Base-by-base conservation (phyloP, 1,140 invertebrate species). In the Mamestra configurata region DNA sequence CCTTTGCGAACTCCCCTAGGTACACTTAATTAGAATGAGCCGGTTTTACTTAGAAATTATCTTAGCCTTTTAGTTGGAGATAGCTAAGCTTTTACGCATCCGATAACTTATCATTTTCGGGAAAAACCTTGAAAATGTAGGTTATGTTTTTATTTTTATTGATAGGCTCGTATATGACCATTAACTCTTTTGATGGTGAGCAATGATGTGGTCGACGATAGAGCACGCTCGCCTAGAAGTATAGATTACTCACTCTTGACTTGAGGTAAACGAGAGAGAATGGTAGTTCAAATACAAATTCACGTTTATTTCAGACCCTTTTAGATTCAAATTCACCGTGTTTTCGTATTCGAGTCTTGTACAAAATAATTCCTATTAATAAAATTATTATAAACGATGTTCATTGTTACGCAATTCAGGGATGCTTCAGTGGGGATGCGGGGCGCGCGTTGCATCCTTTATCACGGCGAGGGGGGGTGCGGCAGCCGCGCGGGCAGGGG, bases 381-480 rank as follows among this genome's bases (percentile, higher is more conserved):
- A 77, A 76, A 82, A 79, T 82, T 81, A 81, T 84, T 82, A 84
- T 80, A 84, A 84, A 87, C 83, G 84, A 80, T 84, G 81, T 80
- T 86, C 87, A 90, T 93, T 90, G 88, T 91, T 90, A 86, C 86
- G 87, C 86, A 90, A 91, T 92, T 90, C 80, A 82, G 82, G 80
- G 83, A 31, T 79, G 77, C 79, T 84, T 80, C 78, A 79, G 80
- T 49, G 70, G 83, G 82, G 80, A 80, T 82, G 85, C 73, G 51
- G 85, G 31, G 81, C 83, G 86, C 49, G 72, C 68, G 79, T 86
- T 94, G 92, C 92, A 92, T 94, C 92, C 93, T 94, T 94, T 93
- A 90, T 92, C 88, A 87, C 77, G 72, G 87, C 80, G 82, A 78
- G 86, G 85, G 57, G 81, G 81, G 82, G 78, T 79, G 83, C 71